Evolutionary conservation across 35 echinoderm and acorn worm genomes (phyloP), one percentile per base, ranked within the genome.

Genomic region (Ptychodera flava): DNA sequence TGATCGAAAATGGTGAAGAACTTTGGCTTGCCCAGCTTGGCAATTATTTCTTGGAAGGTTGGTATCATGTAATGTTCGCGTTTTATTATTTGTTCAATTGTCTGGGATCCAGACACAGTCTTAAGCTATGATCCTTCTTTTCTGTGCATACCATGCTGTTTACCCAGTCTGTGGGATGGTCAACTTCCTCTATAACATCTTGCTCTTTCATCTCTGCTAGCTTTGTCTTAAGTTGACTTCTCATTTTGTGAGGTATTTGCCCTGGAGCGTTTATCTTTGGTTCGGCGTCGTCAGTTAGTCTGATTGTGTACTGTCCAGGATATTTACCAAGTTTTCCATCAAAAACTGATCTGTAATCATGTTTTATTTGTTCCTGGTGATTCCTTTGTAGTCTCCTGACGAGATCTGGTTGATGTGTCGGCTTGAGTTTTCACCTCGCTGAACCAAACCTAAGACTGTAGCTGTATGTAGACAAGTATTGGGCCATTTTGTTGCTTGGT

Each of bases 1-100:
- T 87, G 16, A 80, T 90, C 85, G 16, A 91, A 33, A 30, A 86
- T 92, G 14, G 37, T 38, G 38, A 86, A 95, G 2, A 87, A 33
- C 37, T 87, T 77, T 29, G 84, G 90, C 28, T 80, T 84, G 77
- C 80, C 38, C 0, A 84, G 79, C 1, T 86, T 80, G 6, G 33
- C 37, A 16, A 83, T 2, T 10, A 83, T 35, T 36, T 83, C 82
- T 36, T 83, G 33, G 28, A 31, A 36, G 28, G 82, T 83, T 30
- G 84, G 82, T 38, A 86, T 77, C 32, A 38, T 35, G 34, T 86
- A 86, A 22, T 86, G 84, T 35, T 86, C 84, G 10, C 84, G 78
- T 16, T 79, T 86, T 76, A 86, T 87, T 32, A 33, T 36, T 36
- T 35, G 29, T 87, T 87, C 35, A 78, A 37, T n/a, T 37, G 78